Evolutionary conservation across 2,888 invertebrate genomes (phyloP).

Genomic region (Melanargia galathea): DNA sequence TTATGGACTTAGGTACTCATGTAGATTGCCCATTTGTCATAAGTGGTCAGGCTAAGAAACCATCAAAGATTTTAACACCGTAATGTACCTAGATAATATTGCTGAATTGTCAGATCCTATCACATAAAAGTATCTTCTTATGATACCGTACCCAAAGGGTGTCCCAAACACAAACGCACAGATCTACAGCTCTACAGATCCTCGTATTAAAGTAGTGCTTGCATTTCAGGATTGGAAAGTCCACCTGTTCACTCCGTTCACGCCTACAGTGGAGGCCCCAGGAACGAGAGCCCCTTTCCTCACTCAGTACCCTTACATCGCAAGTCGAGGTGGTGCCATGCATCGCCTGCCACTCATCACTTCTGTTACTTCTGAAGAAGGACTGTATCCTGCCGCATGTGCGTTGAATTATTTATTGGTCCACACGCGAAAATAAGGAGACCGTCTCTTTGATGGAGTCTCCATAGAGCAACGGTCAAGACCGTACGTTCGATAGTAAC

Average conservation of each 20-base stretch:
- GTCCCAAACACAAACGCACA: too few relatives aligned
- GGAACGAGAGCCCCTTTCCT: slow-evolving; percentile 82
- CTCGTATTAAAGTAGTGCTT: not conserved
- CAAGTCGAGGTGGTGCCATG: slow-evolving; percentile 76
- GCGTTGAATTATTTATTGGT: not conserved
- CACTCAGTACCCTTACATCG: slow-evolving; percentile 83
- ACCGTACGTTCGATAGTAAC: too few relatives aligned
- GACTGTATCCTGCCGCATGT: slow-evolving; percentile 87
- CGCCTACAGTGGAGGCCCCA: slow-evolving; percentile 85
- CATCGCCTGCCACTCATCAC: slow-evolving; percentile 86
- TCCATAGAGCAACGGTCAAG: too few relatives aligned
- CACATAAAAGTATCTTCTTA: too few relatives aligned
- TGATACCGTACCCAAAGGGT: too few relatives aligned
- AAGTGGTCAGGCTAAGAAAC: too few relatives aligned
- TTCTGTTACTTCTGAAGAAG: slow-evolving; percentile 87
- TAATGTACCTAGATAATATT: too few relatives aligned
- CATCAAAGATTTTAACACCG: too few relatives aligned
- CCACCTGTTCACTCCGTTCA: slow-evolving; percentile 88
- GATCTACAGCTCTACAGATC: not conserved
- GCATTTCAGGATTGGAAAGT: slow-evolving; percentile 71
- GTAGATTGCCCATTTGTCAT: too few relatives aligned
- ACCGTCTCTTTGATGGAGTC: too few relatives aligned
- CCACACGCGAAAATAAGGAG: not conserved
- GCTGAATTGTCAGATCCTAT: too few relatives aligned
- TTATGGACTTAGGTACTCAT: too few relatives aligned